Evolutionary conservation across 2,888 invertebrate genomes (phyloP).

Genomic region (Latrodectus elegans): DNA sequence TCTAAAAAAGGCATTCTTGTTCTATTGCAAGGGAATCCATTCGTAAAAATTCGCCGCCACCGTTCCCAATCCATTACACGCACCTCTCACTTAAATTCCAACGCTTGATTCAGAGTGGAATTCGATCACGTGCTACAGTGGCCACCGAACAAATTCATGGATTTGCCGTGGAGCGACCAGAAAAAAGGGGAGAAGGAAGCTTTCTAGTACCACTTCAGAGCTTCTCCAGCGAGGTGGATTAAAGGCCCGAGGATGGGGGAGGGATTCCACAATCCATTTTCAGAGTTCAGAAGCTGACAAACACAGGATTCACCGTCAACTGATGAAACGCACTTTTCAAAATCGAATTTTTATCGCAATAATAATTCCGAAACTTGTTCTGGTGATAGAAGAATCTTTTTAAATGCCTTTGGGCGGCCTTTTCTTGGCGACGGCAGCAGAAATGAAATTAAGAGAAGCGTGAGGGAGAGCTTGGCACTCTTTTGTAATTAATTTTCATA

Average conservation of each 20-base stretch:
- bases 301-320: conserved; percentile 28
- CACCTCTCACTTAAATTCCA: background rate
- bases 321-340: conserved; percentile 68
- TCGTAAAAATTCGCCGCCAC: too few relatives aligned
- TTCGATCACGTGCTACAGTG: background rate
- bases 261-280: conserved; percentile 44
- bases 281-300: conserved; percentile 17
- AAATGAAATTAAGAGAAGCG: conserved; percentile 43
- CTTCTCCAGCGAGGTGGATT: conserved; percentile 39
- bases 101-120: background rate
- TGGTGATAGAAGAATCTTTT: conserved; percentile 40
- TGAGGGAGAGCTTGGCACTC: conserved; percentile 9
- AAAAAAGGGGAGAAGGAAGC: background rate
- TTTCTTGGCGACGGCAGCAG: conserved; percentile 31
- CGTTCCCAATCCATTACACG: too few relatives aligned
- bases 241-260: conserved; percentile 23
- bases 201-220: background rate
- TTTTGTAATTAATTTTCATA: conserved; percentile 68
- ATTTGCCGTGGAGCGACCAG: background rate
- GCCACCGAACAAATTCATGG: background rate
- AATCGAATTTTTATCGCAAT: conserved; percentile 61
- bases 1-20: too few relatives aligned
- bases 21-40: too few relatives aligned
- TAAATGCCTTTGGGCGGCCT: conserved; percentile 52
- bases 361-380: conserved; percentile 54